These are phyloP conservation scores for Staurois parvus DNA, from an alignment of 2,797 vertebrate genomes.

Conservation along the genomic window DNA sequence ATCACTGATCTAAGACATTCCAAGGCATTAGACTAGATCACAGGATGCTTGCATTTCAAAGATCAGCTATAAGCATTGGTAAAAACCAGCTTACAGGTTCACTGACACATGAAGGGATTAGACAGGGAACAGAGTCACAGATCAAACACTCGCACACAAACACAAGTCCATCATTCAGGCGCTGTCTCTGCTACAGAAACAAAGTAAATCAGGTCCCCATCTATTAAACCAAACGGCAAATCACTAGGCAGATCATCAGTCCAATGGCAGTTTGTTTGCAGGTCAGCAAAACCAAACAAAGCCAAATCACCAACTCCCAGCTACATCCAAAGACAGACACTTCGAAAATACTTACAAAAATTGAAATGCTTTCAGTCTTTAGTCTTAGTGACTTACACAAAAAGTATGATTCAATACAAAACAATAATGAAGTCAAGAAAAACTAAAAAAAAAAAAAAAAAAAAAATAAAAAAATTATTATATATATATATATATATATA, in stretches of 20 bases:
- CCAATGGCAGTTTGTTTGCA: not conserved
- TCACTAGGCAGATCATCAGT: not conserved
- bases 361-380: no score
- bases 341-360: not conserved
- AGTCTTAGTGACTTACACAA: not conserved
- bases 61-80: constrained; percentile 35
- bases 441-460: no score
- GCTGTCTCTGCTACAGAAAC: not conserved
- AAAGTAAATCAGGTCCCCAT: not conserved
- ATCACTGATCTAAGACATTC: constrained; percentile 42
- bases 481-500: no score
- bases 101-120: constrained; percentile 50
- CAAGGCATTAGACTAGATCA: constrained; percentile 43
- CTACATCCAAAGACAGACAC: not conserved
- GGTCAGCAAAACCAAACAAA: not conserved
- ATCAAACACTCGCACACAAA: constrained; percentile 39
- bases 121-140: constrained; percentile 36
- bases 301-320: not conserved
- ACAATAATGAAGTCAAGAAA: no score
- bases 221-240: not conserved
- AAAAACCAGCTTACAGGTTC: constrained; percentile 41
- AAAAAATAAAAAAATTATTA: no score
- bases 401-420: no score
- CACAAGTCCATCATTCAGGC: constrained; percentile 34
- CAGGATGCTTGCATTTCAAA: constrained; percentile 51